phyloP scores from a whole-genome alignment of 30 jellyfish, hydroid and myxozoan species.

The Catostylus mosaicus region DNA sequence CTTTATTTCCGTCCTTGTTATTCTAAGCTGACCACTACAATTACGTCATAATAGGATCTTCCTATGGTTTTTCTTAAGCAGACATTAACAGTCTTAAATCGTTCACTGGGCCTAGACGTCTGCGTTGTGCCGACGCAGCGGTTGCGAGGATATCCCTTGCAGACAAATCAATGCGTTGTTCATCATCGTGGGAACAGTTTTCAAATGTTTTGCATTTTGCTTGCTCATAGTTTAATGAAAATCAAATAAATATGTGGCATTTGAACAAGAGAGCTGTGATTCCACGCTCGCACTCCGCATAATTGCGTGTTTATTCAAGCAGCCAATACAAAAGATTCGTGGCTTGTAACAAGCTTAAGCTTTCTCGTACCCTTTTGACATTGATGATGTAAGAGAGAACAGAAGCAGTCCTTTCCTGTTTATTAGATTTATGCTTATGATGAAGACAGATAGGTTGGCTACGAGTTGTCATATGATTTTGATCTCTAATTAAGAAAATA shows the following conservation, averaged over 20 bases:
- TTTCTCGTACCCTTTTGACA: neutral
- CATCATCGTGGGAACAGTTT: conserved; percentile 57
- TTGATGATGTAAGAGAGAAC: neutral
- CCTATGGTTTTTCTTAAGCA: conserved; percentile 7
- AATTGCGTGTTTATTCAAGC: neutral
- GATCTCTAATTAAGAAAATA: no score
- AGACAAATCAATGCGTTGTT: conserved; percentile 28
- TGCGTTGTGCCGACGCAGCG: neutral
- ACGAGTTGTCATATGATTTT: no score
- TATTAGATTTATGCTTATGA: conserved; percentile 30
- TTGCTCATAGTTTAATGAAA: neutral
- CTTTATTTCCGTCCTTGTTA: conserved; percentile 33
- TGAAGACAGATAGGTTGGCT: conserved; percentile 5
- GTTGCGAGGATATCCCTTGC: conserved; percentile 27
- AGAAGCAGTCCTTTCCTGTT: conserved; percentile 48
- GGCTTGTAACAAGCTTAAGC: conserved; percentile 18
- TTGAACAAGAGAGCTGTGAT: neutral
- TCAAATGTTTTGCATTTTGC: neutral
- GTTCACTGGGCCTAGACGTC: conserved; percentile 25
- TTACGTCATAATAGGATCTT: conserved; percentile 30
- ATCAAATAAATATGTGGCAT: conserved; percentile 26
- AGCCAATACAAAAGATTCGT: neutral
- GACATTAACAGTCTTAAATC: conserved; percentile 32
- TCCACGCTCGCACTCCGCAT: conserved; percentile 8
- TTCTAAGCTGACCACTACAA: conserved; percentile 42